phyloP scores from a whole-genome alignment of 2,797 vertebrate genomes.

The Agapornis canus region DNA sequence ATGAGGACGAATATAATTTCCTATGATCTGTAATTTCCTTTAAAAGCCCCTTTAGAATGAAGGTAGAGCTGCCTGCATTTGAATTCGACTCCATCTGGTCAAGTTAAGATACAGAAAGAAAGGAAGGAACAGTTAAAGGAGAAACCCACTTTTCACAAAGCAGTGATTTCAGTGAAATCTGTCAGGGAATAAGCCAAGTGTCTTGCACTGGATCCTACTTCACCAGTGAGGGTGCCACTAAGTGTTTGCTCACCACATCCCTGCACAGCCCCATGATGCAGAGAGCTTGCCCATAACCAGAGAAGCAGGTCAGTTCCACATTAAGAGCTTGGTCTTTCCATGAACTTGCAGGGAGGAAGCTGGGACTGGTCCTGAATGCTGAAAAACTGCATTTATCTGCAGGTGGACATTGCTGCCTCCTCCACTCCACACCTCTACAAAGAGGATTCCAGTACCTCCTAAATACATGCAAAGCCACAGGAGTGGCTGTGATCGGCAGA shows the following conservation, averaged over 20 bases:
- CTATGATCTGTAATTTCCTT: background rate
- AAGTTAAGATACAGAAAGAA: background rate
- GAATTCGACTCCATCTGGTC: background rate
- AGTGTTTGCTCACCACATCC: background rate
- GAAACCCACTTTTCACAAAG: background rate
- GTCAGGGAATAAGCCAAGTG: background rate
- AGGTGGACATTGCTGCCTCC: background rate
- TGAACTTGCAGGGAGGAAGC: background rate
- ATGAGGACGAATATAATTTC: background rate
- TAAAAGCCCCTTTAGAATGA: background rate
- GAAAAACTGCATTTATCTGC: background rate
- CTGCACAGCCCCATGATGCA: accelerated
- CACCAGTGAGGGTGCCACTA: background rate
- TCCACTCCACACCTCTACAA: background rate
- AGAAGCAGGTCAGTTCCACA: background rate
- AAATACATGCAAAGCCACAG: accelerated
- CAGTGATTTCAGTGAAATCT: background rate
- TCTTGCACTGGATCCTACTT: too few species aligned
- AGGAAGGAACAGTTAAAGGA: background rate
- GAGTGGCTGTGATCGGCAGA: background rate
- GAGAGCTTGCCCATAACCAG: background rate
- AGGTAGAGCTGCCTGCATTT: background rate
- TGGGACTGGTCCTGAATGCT: background rate
- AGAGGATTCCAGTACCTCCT: background rate
- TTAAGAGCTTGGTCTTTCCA: background rate